A percentile compares a stretch with the other conserved stretches of the same genome.
These are phyloP conservation scores for Crepidodera aurea DNA, from an alignment of 2,888 invertebrate genomes.

Conservation along the genomic window DNA sequence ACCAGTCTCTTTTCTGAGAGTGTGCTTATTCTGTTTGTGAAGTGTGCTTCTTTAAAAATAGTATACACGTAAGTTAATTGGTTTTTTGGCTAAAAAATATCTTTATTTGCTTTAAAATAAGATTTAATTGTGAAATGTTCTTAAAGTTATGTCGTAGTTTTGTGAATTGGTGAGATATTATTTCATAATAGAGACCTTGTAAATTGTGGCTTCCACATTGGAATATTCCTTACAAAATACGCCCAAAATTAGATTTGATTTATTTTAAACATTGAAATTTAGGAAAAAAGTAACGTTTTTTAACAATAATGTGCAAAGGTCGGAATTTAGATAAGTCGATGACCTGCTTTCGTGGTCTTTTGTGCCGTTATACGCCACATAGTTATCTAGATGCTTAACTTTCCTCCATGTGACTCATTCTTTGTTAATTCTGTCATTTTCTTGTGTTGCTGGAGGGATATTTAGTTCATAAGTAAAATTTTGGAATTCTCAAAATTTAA, in stretches of 20 bases:
- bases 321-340: conserved; percentile 43
- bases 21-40: conserved; percentile 56
- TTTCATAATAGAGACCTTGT: conserved; percentile 28
- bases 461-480: too few species aligned
- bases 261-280: conserved; percentile 2
- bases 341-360: conserved; percentile 48
- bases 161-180: conserved; percentile 35
- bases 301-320: conserved; percentile 1
- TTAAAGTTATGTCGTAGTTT: conserved; percentile 24
- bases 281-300: neutral
- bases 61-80: conserved; percentile 60
- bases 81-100: neutral
- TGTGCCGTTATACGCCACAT: conserved; percentile 47
- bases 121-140: neutral
- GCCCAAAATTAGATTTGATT: neutral
- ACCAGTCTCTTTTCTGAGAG: conserved; percentile 50
- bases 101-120: neutral
- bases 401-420: conserved; percentile 23
- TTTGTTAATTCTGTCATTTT: conserved; percentile 16
- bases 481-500: too few species aligned
- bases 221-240: conserved; percentile 19
- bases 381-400: conserved; percentile 12
- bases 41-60: conserved; percentile 61
- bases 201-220: conserved; percentile 49
- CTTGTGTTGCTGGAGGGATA: too few species aligned